phyloP scores from a whole-genome alignment of 2,113 vertebrate genomes.

The Ramphastos sulfuratus region DNA sequence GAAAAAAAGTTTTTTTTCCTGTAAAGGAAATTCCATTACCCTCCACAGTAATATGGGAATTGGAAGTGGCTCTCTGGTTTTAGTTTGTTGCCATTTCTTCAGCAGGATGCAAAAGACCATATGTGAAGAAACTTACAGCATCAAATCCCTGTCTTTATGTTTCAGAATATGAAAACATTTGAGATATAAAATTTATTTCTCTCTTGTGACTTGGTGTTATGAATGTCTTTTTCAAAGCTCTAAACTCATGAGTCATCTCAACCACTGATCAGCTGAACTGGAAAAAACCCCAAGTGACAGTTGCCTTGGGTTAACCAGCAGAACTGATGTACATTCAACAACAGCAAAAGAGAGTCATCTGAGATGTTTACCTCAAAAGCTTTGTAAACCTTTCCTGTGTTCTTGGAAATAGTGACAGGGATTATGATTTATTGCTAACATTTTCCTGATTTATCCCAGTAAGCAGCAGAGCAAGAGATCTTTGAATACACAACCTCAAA shows the following conservation, averaged over 20 bases:
- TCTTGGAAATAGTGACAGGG: not conserved
- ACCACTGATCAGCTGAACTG: not conserved
- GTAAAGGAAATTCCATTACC: not conserved
- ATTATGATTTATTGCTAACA: not conserved
- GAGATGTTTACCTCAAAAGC: not conserved
- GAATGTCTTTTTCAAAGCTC: not conserved
- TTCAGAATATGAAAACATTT: not conserved
- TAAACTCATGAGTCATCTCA: not conserved
- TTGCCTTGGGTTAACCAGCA: slow-evolving; percentile 44
- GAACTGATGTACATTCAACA: not conserved
- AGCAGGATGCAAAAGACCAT: not conserved
- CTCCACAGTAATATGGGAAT: not conserved
- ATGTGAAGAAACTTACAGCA: not conserved
- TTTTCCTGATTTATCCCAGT: not conserved
- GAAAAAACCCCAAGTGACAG: slow-evolving; percentile 6
- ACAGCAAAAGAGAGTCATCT: not conserved
- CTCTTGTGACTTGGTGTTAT: not conserved
- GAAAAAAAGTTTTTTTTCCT: not conserved
- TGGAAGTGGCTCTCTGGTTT: not conserved
- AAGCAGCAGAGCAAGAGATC: not conserved
- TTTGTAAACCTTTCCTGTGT: not conserved
- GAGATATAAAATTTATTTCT: not conserved
- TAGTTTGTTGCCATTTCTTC: not conserved
- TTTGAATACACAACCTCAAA: not conserved
- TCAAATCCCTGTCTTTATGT: not conserved